phyloP scores from a whole-genome alignment of 2,113 vertebrate genomes.

The Ceyx margarethae region DNA sequence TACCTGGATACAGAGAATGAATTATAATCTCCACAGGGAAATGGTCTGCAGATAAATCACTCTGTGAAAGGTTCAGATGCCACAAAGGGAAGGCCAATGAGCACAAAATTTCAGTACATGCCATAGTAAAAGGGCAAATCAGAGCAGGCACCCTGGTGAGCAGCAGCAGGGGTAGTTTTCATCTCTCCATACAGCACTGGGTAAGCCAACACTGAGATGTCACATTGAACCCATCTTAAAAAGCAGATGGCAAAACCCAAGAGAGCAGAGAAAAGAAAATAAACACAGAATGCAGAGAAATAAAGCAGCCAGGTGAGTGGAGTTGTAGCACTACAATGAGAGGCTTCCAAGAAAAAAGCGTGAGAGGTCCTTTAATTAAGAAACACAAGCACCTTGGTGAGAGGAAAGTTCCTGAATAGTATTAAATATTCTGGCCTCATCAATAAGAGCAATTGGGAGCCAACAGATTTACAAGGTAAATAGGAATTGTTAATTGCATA shows the following conservation, averaged over 20 bases:
- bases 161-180: neutral
- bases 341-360: neutral
- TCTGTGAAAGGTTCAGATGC: neutral
- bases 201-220: neutral
- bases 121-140: neutral
- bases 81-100: neutral
- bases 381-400: neutral
- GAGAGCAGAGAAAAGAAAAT: neutral
- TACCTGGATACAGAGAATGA: neutral
- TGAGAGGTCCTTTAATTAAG: neutral
- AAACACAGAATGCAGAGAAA: neutral
- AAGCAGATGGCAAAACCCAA: neutral
- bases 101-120: neutral
- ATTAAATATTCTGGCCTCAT: neutral
- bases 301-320: neutral
- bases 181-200: neutral
- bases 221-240: neutral
- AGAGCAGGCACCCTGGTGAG: neutral
- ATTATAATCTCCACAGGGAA: neutral
- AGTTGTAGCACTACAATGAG: neutral
- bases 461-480: neutral
- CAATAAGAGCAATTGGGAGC: neutral
- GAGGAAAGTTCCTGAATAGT: neutral
- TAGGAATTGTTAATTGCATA: neutral
- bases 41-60: neutral